Evolutionary conservation across 2,113 vertebrate species (phyloP), one percentile per base, ranked within the genome.

Genomic region (Ammodytes marinus): DNA sequence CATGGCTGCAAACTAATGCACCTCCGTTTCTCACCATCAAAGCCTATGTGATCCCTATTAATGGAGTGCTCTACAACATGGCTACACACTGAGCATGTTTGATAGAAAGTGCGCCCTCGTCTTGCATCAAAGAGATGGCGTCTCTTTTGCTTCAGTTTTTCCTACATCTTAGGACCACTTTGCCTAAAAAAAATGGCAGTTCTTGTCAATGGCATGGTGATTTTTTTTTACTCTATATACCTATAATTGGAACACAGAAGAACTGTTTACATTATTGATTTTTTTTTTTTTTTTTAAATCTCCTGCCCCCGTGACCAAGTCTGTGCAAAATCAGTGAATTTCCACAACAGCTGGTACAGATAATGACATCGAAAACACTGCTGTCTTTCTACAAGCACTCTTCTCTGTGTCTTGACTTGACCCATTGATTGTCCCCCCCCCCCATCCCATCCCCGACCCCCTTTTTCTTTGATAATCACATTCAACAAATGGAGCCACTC

Each of bases 391-490:
- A 55, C 57, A 42, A 39, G 17, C 60, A 14, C 40, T 73, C 53
- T 10, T 13, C 40, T 43, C 37, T 37, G 9, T 6, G 19, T 59
- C 64, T 42, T 61, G 54, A 65, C 64, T 13, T n/a, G 69, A 73
- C 57, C 75, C 82, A 81, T 83, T 77, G 88, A 87, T 90, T 39
- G 45, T 9, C 50, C 66, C 49, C 70, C 64, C 35, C 27, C 27
- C 27, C 27, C 27, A 1, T 2, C 27, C 27, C 27, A 1, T 27
- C 27, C 27, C 27, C 27, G 27, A 27, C 27, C 27, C 2, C 27
- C 27, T 27, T 27, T 27, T 27, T 27, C 27, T 82, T 69, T 45
- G 66, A 72, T 89, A 77, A 89, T 91, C 84, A 5, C 49, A 79
- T 79, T 85, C 71, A 61, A 45, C 65, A 58, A 80, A 86, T 84